These are phyloP conservation scores for Cephus pulcher DNA, from an alignment of 2,888 invertebrate genomes.

Conservation along the genomic window DNA sequence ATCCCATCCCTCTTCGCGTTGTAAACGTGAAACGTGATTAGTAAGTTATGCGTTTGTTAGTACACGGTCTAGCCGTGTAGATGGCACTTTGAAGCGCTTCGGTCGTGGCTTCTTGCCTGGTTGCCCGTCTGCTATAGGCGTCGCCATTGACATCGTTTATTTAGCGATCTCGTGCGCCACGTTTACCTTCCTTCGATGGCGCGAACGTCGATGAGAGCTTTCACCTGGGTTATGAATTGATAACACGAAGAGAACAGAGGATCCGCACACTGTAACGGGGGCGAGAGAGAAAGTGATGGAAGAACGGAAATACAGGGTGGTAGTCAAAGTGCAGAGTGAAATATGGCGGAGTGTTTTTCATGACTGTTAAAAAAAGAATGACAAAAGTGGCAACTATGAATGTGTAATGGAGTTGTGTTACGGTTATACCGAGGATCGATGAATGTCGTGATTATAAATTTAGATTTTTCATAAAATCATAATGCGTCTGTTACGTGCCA, in stretches of 20 bases:
- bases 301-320: neutral
- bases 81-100: neutral
- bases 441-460: neutral
- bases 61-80: neutral
- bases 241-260: neutral
- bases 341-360: neutral
- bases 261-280: neutral
- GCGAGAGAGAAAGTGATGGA: neutral
- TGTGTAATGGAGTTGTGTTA: neutral
- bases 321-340: neutral
- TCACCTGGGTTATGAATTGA: neutral
- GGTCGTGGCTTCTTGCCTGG: neutral
- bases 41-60: neutral
- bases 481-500: neutral
- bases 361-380: neutral
- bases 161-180: neutral
- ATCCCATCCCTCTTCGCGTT: neutral
- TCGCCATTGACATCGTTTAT: neutral
- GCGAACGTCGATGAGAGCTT: neutral
- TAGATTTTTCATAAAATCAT: neutral
- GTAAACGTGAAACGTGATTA: no score
- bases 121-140: neutral
- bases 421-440: neutral
- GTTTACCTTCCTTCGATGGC: neutral
- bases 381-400: neutral